Conservation (phyloP, 2,888 invertebrate species). For the Agrenia bidenticulata region DNA sequence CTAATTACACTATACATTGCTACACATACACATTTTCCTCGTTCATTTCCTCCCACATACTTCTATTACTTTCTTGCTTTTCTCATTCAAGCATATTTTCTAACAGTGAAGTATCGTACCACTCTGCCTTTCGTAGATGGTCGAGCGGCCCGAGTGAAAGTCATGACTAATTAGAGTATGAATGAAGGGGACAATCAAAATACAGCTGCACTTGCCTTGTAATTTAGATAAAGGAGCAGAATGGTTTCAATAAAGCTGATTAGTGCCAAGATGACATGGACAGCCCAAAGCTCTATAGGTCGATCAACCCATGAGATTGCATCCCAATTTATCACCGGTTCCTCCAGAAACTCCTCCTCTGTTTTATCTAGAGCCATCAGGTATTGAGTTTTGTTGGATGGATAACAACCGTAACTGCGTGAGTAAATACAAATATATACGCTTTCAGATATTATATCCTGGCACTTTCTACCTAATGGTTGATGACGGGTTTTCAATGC, state of each 20-base stretch:
- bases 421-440: no score
- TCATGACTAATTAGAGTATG: neutral
- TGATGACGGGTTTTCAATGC: no score
- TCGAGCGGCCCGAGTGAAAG: neutral
- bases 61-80: no score
- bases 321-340: conserved; percentile 92
- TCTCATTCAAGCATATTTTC: no score
- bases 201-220: conserved; percentile 79
- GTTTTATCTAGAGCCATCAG: conserved; percentile 58
- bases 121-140: neutral
- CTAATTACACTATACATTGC: no score
- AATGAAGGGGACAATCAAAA: neutral
- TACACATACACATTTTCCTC: no score
- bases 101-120: no score
- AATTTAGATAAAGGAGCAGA: conserved; percentile 92
- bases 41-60: no score
- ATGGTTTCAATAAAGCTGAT: conserved; percentile 92
- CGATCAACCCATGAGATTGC: conserved; percentile 93
- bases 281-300: conserved; percentile 82
- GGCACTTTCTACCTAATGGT: no score
- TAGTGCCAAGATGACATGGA: conserved; percentile 86
- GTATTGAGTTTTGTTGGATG: conserved; percentile 30
- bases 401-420: conserved; percentile 31
- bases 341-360: conserved; percentile 88
- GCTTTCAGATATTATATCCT: no score